Conservation (phyloP, 1,140 invertebrate genomes). For the Mercenaria mercenaria region DNA sequence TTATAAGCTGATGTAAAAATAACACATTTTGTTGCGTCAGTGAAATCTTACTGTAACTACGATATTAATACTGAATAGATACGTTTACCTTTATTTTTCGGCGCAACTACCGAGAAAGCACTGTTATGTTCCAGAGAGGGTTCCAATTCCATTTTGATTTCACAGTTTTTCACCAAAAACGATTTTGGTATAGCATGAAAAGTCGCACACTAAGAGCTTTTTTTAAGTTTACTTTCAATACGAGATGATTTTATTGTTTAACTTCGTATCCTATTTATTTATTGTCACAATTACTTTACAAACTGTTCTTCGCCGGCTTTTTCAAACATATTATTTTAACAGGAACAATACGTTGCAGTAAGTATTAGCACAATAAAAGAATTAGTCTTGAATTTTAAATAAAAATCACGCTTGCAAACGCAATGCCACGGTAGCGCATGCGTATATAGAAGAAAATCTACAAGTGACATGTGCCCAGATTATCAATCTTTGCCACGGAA, state of each 20-base stretch:
- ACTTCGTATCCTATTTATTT: neutral
- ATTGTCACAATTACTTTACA: neutral
- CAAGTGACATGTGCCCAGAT: neutral
- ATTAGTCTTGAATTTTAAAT: constrained; percentile 31
- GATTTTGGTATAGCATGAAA: constrained; percentile 50
- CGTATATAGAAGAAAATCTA: constrained; percentile 9
- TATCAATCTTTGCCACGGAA: constrained; percentile 1
- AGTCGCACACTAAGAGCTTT: neutral
- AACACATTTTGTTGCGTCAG: too few species aligned
- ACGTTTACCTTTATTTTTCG: constrained; percentile 37
- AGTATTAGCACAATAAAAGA: neutral
- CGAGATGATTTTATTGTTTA: neutral
- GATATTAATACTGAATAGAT: too few species aligned
- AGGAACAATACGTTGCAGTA: neutral
- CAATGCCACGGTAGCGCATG: constrained; percentile 16
- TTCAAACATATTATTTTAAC: neutral
- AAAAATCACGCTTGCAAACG: constrained; percentile 38
- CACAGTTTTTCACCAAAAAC: constrained; percentile 35
- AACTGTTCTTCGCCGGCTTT: neutral
- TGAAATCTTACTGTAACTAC: too few species aligned
- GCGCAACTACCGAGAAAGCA: constrained; percentile 46
- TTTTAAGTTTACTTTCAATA: neutral
- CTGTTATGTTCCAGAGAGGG: constrained; percentile 23
- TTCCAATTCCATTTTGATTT: neutral
- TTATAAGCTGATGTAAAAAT: too few species aligned